Base-by-base conservation (phyloP, 2,888 invertebrate species). In the Platypus cylindrus region DNA sequence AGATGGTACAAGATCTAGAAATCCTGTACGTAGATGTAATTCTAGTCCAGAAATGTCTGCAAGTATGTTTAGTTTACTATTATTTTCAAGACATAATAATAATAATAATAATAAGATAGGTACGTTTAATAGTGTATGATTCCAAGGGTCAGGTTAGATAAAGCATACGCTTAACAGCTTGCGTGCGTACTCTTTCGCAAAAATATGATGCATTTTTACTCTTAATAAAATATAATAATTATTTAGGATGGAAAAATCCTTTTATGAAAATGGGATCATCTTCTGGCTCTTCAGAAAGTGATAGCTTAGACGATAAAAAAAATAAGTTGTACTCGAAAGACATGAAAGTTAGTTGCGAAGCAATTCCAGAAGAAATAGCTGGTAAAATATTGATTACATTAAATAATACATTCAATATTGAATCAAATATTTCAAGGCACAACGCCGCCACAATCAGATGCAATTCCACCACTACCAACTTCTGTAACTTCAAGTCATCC, bases 1-100 rank as follows among this genome's bases (percentile, higher is more conserved):
- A 29, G 58, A 57, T 25, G 52, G 52, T 3, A 50, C 51, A 3
- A 72, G 73, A 50, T 73, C 76, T 0, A 70, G 85, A 8, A 85
- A 85, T 65, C 86, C 86, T 5, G 87, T 90, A 38, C 72, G 86
- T 1, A 71, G 89, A 41, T 85, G 86, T 26, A 89, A 89, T 68
- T 89, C 89, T 32, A 87, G 87, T 49, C 89, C 89, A 1, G 90
- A 90, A 67, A 87, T 90, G 87, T 84, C 82, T 40, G 80, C 84
- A 2, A 37, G 41, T 41, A 33, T n/a, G n/a, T n/a, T n/a, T n/a
- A n/a, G n/a, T n/a, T n/a, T n/a, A n/a, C n/a, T n/a, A n/a, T n/a
- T n/a, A n/a, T n/a, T n/a, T n/a, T n/a, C n/a, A n/a, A n/a, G n/a
- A n/a, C n/a, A n/a, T n/a, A n/a, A n/a, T n/a, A n/a, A n/a, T n/a